A percentile compares a stretch with the other conserved stretches of the same genome.
Conservation (phyloP, 2,888 invertebrate species). For the Physocephala rufipes region DNA sequence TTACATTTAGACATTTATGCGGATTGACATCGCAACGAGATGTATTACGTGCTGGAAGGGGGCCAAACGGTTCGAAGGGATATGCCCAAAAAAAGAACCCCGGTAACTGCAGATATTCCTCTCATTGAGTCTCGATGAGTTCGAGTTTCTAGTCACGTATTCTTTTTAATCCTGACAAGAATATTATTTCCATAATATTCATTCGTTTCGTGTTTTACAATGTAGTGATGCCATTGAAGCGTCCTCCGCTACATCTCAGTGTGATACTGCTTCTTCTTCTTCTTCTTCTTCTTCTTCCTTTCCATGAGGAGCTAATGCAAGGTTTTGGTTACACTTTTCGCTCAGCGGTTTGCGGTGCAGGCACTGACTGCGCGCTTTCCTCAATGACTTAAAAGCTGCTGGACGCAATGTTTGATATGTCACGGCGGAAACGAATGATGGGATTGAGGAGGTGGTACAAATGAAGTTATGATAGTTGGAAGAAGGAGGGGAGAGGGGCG, state of each 20-base stretch:
- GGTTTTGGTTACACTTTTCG: slow-evolving; percentile 31
- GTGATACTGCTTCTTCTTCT: neutral
- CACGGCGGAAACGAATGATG: neutral
- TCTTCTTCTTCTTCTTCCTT: neutral
- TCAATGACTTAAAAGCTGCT: neutral
- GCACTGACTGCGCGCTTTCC: neutral
- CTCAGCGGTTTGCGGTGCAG: slow-evolving; percentile 5
- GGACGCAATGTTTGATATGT: neutral
- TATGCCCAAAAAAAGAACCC: neutral
- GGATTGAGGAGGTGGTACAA: neutral
- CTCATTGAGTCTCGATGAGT: slow-evolving; percentile 48
- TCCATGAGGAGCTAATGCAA: too few relatives aligned
- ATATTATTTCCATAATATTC: slow-evolving; percentile 63
- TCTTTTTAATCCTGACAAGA: slow-evolving; percentile 67
- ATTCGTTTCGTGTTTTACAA: slow-evolving; percentile 33
- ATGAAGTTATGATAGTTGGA: too few relatives aligned
- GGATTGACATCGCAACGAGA: neutral
- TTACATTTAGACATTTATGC: neutral
- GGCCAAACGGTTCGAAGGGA: neutral
- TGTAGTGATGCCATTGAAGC: slow-evolving; percentile 1
- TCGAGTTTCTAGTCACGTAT: slow-evolving; percentile 65
- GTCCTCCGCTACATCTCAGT: neutral
- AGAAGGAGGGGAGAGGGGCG: neutral
- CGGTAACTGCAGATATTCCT: slow-evolving; percentile 22
- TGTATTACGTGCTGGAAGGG: too few relatives aligned